Conservation (phyloP, 2,797 vertebrate species). For the Protonibea diacanthus region DNA sequence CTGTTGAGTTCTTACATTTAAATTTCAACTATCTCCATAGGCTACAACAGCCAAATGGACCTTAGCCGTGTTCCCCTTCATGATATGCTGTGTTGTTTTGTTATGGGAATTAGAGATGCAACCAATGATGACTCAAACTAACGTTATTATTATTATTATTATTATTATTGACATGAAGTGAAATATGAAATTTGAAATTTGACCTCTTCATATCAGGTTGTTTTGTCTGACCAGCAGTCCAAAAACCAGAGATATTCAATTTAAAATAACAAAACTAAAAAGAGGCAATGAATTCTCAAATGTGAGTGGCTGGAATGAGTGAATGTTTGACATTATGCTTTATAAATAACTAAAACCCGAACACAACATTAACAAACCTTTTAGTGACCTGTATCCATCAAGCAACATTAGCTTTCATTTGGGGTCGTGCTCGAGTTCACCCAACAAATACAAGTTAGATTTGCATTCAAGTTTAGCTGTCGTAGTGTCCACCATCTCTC, state of each 20-base stretch:
- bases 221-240: neutral
- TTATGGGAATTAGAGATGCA: neutral
- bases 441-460: too few species aligned
- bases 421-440: too few species aligned
- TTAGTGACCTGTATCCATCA: too few species aligned
- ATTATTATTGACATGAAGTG: too few species aligned
- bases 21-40: neutral
- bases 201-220: neutral
- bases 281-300: neutral
- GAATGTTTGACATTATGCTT: neutral
- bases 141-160: too few species aligned
- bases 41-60: neutral
- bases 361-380: too few species aligned
- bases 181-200: neutral
- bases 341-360: neutral
- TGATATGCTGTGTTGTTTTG: neutral
- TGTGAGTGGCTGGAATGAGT: neutral
- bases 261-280: neutral
- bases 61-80: neutral
- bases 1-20: constrained; percentile 1
- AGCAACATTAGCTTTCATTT: too few species aligned
- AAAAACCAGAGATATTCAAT: neutral
- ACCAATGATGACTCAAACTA: neutral
- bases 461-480: too few species aligned
- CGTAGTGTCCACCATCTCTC: neutral